These are phyloP conservation scores for Gallirallus australis DNA, from an alignment of 2,797 vertebrate species.

Conservation along the genomic window DNA sequence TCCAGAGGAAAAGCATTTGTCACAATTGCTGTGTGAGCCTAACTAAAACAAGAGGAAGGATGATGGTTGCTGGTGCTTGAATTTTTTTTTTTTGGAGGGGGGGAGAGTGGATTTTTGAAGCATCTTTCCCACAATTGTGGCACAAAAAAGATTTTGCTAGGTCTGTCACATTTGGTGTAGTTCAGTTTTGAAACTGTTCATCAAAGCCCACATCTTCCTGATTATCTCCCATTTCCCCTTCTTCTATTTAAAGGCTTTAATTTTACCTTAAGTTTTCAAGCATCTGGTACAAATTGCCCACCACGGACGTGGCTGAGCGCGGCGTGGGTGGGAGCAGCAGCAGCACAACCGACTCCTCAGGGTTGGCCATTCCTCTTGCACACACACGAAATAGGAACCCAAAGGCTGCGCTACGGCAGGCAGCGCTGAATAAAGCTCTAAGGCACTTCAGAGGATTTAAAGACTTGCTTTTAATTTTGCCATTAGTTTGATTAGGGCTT, in stretches of 20 bases:
- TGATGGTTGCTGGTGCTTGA: neutral
- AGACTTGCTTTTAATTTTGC: slow-evolving; percentile 22
- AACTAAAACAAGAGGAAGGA: neutral
- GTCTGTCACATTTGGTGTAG: slow-evolving; percentile 30
- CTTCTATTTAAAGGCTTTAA: neutral
- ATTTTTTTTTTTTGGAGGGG: neutral
- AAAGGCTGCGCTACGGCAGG: neutral
- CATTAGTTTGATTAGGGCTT: slow-evolving; percentile 45
- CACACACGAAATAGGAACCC: neutral
- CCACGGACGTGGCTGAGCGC: neutral
- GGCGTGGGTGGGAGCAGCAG: neutral
- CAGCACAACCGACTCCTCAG: neutral
- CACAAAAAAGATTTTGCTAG: neutral
- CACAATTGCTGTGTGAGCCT: neutral
- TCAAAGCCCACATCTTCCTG: slow-evolving; percentile 6
- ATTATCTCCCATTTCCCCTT: slow-evolving; percentile 6
- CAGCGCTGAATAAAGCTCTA: neutral
- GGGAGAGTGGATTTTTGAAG: neutral
- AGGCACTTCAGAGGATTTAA: slow-evolving; percentile 12
- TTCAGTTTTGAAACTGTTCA: neutral
- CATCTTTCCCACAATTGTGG: neutral
- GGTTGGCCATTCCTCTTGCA: neutral
- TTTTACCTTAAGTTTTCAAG: slow-evolving; percentile 52
- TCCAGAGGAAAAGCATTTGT: neutral
- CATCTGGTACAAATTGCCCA: slow-evolving; percentile 48